Evolutionary conservation across 2,113 vertebrate species (phyloP).

Genomic region (Aldabrachelys gigantea): DNA sequence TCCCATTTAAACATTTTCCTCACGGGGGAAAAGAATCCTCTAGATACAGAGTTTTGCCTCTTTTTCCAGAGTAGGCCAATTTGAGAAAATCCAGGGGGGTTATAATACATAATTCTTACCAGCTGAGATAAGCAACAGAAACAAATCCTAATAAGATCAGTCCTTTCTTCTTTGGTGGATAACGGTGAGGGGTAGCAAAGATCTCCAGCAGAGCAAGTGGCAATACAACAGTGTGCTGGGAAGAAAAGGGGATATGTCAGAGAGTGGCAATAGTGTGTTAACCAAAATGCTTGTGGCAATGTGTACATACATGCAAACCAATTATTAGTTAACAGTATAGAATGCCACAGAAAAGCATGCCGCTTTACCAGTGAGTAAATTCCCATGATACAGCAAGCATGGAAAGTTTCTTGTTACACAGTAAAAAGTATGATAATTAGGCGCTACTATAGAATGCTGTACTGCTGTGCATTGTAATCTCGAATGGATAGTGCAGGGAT

Average conservation of each 20-base stretch:
- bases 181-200: constrained; percentile 65
- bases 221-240: constrained; percentile 76
- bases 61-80: not conserved
- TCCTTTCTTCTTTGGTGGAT: constrained; percentile 75
- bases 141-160: constrained; percentile 53
- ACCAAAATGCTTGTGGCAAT: not conserved
- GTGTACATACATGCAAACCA: not conserved
- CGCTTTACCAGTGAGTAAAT: not conserved
- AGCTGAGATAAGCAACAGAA: constrained; percentile 61
- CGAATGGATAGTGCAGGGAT: not conserved
- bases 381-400: not conserved
- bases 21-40: not conserved
- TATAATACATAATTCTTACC: constrained; percentile 69
- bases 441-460: not conserved
- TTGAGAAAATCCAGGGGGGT: not conserved
- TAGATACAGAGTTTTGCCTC: not conserved
- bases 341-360: not conserved
- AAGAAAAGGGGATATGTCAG: constrained; percentile 9
- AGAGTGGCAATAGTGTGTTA: fast-evolving
- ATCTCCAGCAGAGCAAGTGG: constrained; percentile 74
- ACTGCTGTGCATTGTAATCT: not conserved
- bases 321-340: not conserved
- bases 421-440: not conserved
- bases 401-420: not conserved
- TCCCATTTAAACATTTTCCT: not conserved